Percentiles rank a stretch among this genome's conserved stretches.
Conservation (phyloP, 2,113 vertebrate genomes). For the Ceyx cyanopectus region DNA sequence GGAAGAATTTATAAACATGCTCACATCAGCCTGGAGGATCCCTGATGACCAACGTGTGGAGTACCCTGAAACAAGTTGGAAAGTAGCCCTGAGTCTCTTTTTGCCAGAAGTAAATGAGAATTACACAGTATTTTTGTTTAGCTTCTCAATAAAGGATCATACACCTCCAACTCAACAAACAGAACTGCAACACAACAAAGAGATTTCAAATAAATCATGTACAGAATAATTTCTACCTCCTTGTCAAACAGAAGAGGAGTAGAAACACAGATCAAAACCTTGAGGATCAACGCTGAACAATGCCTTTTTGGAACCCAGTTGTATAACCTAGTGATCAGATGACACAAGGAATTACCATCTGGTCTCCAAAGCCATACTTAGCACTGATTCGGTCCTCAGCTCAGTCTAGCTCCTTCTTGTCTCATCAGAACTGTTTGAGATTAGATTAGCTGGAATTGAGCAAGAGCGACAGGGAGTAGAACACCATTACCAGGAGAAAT, state of each 20-base stretch:
- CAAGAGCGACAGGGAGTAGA: background rate
- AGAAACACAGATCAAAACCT: background rate
- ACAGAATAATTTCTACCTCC: background rate
- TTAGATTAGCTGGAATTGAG: slow-evolving; percentile 13
- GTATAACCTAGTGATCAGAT: background rate
- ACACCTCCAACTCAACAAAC: background rate
- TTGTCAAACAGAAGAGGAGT: background rate
- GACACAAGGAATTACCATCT: background rate
- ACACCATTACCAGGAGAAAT: background rate
- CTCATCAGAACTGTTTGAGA: slow-evolving; percentile 5
- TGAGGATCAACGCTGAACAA: background rate
- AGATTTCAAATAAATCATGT: background rate
- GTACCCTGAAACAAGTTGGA: background rate
- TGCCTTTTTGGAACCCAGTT: background rate
- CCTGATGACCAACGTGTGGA: background rate
- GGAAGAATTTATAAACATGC: background rate
- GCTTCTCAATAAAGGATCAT: background rate
- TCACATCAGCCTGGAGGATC: background rate
- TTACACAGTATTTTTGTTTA: background rate
- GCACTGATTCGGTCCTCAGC: background rate
- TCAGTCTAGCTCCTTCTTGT: background rate
- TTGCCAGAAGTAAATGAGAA: background rate
- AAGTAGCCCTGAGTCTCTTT: background rate
- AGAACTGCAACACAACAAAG: background rate
- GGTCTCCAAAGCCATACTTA: background rate